These are phyloP conservation scores for Phoeniculus purpureus DNA, from an alignment of 2,797 vertebrate genomes.

Conservation along the genomic window DNA sequence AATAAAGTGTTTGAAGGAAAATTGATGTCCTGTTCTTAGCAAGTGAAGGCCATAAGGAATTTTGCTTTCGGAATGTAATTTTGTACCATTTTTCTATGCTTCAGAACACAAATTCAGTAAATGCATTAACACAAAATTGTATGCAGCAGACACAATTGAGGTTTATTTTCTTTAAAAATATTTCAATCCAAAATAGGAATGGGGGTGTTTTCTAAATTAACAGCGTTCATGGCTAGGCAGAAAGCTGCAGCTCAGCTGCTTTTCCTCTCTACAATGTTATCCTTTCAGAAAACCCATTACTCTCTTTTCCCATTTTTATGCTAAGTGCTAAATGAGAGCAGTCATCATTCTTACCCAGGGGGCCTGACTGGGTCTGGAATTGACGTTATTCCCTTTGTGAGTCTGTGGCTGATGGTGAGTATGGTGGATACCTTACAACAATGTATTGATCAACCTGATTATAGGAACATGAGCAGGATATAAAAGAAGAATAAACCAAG, in stretches of 20 bases:
- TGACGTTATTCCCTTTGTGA: not conserved
- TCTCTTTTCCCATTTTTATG: constrained; percentile 6
- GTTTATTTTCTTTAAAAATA: not conserved
- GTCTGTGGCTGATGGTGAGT: not conserved
- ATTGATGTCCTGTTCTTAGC: not conserved
- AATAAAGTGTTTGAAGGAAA: not conserved
- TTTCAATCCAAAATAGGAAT: not conserved
- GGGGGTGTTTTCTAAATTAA: not conserved
- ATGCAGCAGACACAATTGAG: not conserved
- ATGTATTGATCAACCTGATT: not conserved
- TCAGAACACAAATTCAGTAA: not conserved
- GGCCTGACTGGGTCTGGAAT: not conserved
- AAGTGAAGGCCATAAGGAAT: not conserved
- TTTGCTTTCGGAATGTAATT: not conserved
- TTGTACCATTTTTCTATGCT: not conserved
- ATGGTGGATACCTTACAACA: not conserved
- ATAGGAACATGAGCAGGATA: not conserved
- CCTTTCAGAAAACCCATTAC: not conserved
- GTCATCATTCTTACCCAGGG: not conserved
- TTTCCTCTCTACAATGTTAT: not conserved
- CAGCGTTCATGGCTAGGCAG: not conserved
- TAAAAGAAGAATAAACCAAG: not conserved
- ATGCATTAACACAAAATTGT: not conserved
- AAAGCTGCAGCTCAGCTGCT: not conserved
- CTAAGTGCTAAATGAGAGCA: not conserved